Evolutionary conservation across 2,888 invertebrate genomes (phyloP).

Genomic region (Crocallis elinguaria): DNA sequence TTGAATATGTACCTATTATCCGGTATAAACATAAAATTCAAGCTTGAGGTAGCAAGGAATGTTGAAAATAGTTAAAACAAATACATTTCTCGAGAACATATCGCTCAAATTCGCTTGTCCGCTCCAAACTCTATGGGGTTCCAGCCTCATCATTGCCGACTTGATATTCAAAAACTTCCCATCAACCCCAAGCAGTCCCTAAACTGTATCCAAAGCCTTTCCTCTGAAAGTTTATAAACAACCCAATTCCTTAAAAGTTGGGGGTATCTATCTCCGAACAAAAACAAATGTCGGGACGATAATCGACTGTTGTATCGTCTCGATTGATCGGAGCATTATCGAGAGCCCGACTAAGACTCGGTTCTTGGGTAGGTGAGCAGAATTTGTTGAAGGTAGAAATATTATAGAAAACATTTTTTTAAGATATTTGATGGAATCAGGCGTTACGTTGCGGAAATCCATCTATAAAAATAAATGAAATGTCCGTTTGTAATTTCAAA

Average conservation of each 20-base stretch:
- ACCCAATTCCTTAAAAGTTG: constrained; percentile 35
- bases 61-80: not conserved
- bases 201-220: constrained; percentile 10
- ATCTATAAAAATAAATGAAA: too few relatives aligned
- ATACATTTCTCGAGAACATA: not conserved
- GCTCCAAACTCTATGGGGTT: not conserved
- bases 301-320: constrained; percentile 39
- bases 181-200: constrained; percentile 3
- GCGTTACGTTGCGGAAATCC: too few relatives aligned
- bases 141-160: constrained; percentile 1
- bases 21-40: too few relatives aligned
- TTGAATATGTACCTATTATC: too few relatives aligned
- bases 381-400: constrained; percentile 1
- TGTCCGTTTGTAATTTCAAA: too few relatives aligned
- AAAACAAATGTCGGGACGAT: constrained; percentile 40
- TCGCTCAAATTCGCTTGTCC: not conserved
- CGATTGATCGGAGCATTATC: constrained; percentile 38
- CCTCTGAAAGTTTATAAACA: constrained; percentile 27
- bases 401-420: not conserved
- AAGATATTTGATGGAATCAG: too few relatives aligned
- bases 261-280: constrained; percentile 36
- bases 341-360: constrained; percentile 29
- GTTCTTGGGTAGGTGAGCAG: constrained; percentile 18
- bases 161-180: constrained; percentile 11
- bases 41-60: too few relatives aligned